phyloP scores from a whole-genome alignment of 2,888 invertebrate genomes.

The Cerastis rubricosa region DNA sequence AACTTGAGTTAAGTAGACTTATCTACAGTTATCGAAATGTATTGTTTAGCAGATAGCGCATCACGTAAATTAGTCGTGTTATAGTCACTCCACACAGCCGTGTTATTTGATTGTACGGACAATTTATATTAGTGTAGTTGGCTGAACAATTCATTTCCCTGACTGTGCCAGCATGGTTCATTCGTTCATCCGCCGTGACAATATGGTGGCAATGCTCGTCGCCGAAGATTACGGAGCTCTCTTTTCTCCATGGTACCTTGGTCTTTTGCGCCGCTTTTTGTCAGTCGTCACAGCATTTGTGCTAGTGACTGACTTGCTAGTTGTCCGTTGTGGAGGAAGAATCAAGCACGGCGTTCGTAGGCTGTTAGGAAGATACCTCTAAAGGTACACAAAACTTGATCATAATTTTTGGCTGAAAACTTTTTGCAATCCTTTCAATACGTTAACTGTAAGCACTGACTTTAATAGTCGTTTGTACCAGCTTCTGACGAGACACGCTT shows the following conservation, averaged over 20 bases:
- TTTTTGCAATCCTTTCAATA: neutral
- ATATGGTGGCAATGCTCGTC: slow-evolving; percentile 3
- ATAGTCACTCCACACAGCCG: neutral
- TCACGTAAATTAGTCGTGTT: neutral
- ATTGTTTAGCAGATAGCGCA: neutral
- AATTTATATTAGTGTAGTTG: neutral
- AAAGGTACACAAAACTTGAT: neutral
- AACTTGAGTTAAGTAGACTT: no score
- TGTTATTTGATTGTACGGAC: neutral
- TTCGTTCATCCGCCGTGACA: neutral
- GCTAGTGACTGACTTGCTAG: neutral
- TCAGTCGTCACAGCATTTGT: neutral
- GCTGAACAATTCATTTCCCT: neutral
- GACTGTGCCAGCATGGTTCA: neutral
- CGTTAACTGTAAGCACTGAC: neutral
- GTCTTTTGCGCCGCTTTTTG: neutral
- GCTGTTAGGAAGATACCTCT: neutral
- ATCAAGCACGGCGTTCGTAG: neutral
- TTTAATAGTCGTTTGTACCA: neutral
- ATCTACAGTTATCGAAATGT: neutral
- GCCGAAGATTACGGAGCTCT: neutral
- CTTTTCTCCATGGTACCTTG: neutral
- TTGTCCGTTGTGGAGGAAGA: neutral
- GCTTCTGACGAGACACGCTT: neutral
- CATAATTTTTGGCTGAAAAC: neutral